Percentiles rank a stretch among this genome's conserved stretches.
Conservation (phyloP, 2,797 vertebrate genomes). For the Macropus fuliginosus region DNA sequence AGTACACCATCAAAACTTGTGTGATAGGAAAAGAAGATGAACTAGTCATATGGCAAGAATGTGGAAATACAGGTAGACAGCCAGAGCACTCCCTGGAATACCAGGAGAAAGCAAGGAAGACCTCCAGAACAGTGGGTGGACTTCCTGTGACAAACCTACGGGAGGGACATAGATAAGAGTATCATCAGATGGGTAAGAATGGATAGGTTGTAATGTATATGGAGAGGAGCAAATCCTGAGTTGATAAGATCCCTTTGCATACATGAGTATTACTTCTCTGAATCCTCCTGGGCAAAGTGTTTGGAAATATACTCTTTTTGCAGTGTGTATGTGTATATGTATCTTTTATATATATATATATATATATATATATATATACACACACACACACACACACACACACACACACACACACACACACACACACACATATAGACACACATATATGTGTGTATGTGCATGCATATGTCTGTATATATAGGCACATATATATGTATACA, state of each 20-base stretch:
- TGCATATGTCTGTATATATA: too few species aligned
- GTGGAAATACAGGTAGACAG: not conserved
- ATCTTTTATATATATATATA: too few species aligned
- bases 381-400: fast-evolving
- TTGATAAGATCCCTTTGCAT: not conserved
- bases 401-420: too few species aligned
- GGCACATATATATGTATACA: too few species aligned
- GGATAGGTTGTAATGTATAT: not conserved
- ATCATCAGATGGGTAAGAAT: not conserved
- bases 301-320: not conserved
- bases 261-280: not conserved
- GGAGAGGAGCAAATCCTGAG: not conserved
- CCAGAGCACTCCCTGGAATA: not conserved
- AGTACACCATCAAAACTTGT: not conserved
- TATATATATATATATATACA: too few species aligned
- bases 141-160: not conserved
- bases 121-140: not conserved
- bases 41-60: not conserved
- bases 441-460: too few species aligned
- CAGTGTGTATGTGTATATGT: not conserved
- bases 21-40: not conserved
- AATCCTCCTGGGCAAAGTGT: not conserved
- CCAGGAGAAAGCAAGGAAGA: not conserved
- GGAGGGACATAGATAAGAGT: not conserved
- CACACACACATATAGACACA: too few species aligned